Percentiles rank a stretch among this genome's conserved stretches.
phyloP scores from a whole-genome alignment of 2,113 vertebrate species.

The Trichomycterus rosablanca region DNA sequence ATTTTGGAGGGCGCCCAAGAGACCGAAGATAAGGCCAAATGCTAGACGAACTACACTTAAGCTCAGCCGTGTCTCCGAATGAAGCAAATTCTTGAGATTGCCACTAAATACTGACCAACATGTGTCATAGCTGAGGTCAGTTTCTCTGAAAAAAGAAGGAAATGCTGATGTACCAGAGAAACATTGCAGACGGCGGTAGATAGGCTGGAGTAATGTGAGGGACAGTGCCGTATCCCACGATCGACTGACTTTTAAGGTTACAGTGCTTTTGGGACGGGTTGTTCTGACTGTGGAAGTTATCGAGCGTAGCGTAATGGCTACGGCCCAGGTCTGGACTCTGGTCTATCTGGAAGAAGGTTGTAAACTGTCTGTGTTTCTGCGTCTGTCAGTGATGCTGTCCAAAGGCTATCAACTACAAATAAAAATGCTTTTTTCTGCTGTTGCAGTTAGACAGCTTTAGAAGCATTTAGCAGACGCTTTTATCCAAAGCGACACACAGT shows the following conservation, averaged over 20 bases:
- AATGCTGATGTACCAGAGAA: neutral
- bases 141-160: slow-evolving; percentile 1
- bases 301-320: slow-evolving; percentile 30
- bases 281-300: slow-evolving; percentile 21
- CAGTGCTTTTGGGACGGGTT: slow-evolving; percentile 23
- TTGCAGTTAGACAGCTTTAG: too few relatives aligned
- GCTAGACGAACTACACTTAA: neutral
- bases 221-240: slow-evolving; percentile 11
- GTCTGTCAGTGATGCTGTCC: neutral
- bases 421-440: slow-evolving; percentile 13
- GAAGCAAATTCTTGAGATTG: neutral
- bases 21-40: slow-evolving; percentile 19
- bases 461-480: too few relatives aligned
- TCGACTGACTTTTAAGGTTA: slow-evolving; percentile 32
- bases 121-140: slow-evolving; percentile 19
- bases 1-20: slow-evolving; percentile 16
- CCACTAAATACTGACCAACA: slow-evolving; percentile 7
- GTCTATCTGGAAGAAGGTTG: slow-evolving; percentile 11
- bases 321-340: slow-evolving; percentile 21
- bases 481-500: too few relatives aligned
- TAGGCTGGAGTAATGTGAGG: neutral
- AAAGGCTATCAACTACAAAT: slow-evolving; percentile 2
- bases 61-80: neutral
- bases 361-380: slow-evolving; percentile 16
- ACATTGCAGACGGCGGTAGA: slow-evolving; percentile 13